phyloP scores from a whole-genome alignment of 1,140 invertebrate genomes.

The Laupala kohalensis region DNA sequence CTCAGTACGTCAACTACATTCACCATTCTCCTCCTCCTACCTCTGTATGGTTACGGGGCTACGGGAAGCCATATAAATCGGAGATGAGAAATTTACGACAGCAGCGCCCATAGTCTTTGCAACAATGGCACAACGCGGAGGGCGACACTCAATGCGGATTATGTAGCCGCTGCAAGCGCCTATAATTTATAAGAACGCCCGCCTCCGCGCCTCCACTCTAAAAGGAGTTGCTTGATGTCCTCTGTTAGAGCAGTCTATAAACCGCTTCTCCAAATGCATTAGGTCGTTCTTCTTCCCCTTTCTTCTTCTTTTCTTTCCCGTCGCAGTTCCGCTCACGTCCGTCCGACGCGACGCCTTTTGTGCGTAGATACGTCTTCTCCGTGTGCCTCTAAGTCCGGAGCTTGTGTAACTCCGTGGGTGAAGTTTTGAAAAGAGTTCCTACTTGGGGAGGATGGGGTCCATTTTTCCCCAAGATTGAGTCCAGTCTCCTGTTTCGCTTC shows the following conservation, averaged over 20 bases:
- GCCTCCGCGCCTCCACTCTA: neutral
- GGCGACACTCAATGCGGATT: neutral
- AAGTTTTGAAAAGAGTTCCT: neutral
- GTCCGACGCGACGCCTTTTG: too few relatives aligned
- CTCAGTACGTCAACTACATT: too few relatives aligned
- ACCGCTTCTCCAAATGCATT: neutral
- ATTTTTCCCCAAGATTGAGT: slow-evolving; percentile 11
- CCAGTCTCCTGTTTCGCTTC: neutral
- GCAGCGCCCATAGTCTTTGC: neutral
- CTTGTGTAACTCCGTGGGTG: neutral
- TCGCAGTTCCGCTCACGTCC: too few relatives aligned
- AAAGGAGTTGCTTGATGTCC: neutral
- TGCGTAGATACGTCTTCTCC: neutral
- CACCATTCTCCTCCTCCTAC: too few relatives aligned
- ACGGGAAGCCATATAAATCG: neutral
- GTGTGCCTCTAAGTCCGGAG: neutral
- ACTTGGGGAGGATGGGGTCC: neutral
- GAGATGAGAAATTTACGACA: neutral
- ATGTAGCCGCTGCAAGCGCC: neutral
- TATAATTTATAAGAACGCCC: neutral
- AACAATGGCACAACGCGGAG: neutral
- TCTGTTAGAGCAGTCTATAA: neutral
- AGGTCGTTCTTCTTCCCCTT: neutral
- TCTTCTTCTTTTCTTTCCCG: neutral
- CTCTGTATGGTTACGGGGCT: too few relatives aligned